Evolutionary conservation across 2,113 vertebrate species (phyloP), one percentile per base, ranked within the genome.

Genomic region (Dipodomys stephensi): DNA sequence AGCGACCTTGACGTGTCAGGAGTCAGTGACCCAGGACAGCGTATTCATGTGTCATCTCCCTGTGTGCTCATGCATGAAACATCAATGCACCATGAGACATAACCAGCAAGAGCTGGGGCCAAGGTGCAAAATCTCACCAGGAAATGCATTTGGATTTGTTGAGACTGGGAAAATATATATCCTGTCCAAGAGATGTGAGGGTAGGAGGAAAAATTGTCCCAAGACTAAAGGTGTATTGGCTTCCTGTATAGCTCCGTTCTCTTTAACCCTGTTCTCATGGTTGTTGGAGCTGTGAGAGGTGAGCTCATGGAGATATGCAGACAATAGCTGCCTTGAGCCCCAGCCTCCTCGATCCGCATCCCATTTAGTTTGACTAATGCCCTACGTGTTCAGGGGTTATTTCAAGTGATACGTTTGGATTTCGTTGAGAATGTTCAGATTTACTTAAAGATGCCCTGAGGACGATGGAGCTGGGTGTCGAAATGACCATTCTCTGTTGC

Each of bases 341-440:
- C 4, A 2, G 18, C 27, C 20, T 80, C 57, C 19, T 60, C 19
- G 16, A 2, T n/a, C 23, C 39, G 15, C 23, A 20, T 62, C 23
- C 1, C 7, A 4, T 74, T 87, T 35, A 79, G n/a, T 68, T 6
- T 6, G 27, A 60, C n/a, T 72, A 79, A 35, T 12, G 39, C 15
- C 4, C 0, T n/a, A 32, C 32, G 8, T 60, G 53, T 22, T 46
- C 19, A 67, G 76, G 65, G 28, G 7, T 32, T 30, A 39, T 53
- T 27, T 68, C 30, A 67, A 46, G 20, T 27, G 65, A 19, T 39
- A 27, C 25, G 6, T 53, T 76, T 67, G 28, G 53, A 32, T 7
- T 83, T 83, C 35, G 65, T 79, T 20, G 73, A 64, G 71, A 92
- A 46, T 27, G 60, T 73, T 27, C 23, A 67, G 22, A 90, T 64